These are phyloP conservation scores for Metopia argyrocephala DNA, from an alignment of 2,888 invertebrate species.

Conservation along the genomic window DNA sequence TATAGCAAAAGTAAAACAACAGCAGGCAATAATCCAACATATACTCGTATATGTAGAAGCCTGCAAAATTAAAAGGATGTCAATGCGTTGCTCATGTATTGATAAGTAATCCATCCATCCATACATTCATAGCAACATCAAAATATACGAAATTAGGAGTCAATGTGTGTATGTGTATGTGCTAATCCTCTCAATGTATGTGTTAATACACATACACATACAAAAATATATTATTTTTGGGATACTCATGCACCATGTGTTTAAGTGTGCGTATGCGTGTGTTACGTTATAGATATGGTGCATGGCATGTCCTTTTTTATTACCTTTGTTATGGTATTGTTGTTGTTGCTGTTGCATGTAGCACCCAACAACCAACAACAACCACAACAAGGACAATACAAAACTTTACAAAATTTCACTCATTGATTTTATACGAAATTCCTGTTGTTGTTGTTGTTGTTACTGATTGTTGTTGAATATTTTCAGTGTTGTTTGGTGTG, in stretches of 20 bases:
- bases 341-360: slow-evolving; percentile 34
- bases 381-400: slow-evolving; percentile 3
- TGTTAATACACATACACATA: slow-evolving; percentile 3
- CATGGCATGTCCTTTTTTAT: slow-evolving; percentile 52
- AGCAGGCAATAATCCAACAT: neutral
- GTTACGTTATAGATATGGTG: too few relatives aligned
- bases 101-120: neutral
- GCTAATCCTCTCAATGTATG: slow-evolving; percentile 1
- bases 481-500: slow-evolving; percentile 31
- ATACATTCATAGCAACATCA: neutral
- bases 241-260: neutral
- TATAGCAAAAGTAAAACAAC: neutral
- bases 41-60: slow-evolving; percentile 9
- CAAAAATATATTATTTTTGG: too few relatives aligned
- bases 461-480: neutral
- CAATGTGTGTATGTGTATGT: neutral
- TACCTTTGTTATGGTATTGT: slow-evolving; percentile 49
- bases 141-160: slow-evolving; percentile 32
- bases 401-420: slow-evolving; percentile 54
- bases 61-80: slow-evolving; percentile 53
- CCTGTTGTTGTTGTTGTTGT: neutral
- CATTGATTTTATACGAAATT: slow-evolving; percentile 58
- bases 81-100: slow-evolving; percentile 58
- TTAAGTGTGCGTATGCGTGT: neutral
- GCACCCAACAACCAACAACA: slow-evolving; percentile 29